Base-by-base conservation (phyloP, 64 coral and sea anemone species). In the Pachyseris speciosa region DNA sequence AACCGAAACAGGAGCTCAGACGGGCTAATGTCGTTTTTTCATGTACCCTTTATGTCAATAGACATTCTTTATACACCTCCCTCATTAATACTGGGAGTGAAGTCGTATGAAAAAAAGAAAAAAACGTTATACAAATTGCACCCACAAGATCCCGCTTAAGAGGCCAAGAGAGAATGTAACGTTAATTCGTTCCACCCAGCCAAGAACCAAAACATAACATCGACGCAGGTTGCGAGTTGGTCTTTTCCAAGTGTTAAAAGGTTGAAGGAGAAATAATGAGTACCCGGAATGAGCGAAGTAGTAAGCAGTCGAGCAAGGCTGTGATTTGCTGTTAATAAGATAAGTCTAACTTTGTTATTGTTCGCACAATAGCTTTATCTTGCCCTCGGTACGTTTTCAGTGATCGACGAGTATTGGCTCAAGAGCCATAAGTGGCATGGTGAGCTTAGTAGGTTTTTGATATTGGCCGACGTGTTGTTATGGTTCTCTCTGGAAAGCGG, bases 241-340 rank as follows among this genome's bases (percentile, higher is more conserved):
- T 63, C 42, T 20, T 34, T 39, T 4, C 40, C 12, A 61, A 40
- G 77, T 81, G 77, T 61, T 81, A 61, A 58, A 81, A 61, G 77
- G 51, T 81, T 81, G 22, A 81, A 59, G 7, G 33, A 40, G 11
- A 63, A 39, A 7, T 25, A 36, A 63, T 39, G 36, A 1, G 16
- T 61, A 61, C 10, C n/a, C n/a, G n/a, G n/a, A n/a, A n/a, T n/a
- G n/a, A n/a, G n/a, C n/a, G n/a, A 61, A 27, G 22, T 8, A 4
- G n/a, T 7, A 61, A 61, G 52, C 27, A 3, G 58, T 15, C 16
- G 7, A 10, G 34, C 51, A 81, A 6, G 16, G 9, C 52, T 63
- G 55, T 61, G 77, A 63, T 61, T 61, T 40, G 19, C 53, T 63
- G 30, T 38, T 81, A 81, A 81, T 81, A 81, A 60, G 77, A 81